These are phyloP conservation scores for Amiota mariae DNA, from an alignment of 2,888 invertebrate genomes.

Conservation along the genomic window DNA sequence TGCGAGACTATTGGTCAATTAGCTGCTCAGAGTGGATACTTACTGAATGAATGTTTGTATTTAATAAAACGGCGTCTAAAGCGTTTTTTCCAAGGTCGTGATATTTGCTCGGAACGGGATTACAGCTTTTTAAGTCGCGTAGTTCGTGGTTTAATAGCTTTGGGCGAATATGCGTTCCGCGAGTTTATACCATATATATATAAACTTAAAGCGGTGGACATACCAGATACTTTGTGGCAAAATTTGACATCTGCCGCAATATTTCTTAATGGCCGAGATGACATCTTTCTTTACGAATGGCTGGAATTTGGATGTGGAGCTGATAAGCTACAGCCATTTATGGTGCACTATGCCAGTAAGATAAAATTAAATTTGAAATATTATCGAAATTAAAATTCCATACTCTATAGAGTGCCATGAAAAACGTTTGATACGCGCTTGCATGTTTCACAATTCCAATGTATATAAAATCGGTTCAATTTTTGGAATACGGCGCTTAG, in stretches of 20 bases:
- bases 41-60: slow-evolving; percentile 70
- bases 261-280: slow-evolving; percentile 68
- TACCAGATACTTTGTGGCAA: slow-evolving; percentile 65
- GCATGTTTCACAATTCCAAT: slow-evolving; percentile 49
- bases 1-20: slow-evolving; percentile 70
- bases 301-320: slow-evolving; percentile 69
- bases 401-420: slow-evolving; percentile 57
- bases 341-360: slow-evolving; percentile 68
- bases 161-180: slow-evolving; percentile 72
- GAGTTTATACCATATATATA: slow-evolving; percentile 71
- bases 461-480: slow-evolving; percentile 65
- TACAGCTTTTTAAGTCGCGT: slow-evolving; percentile 69
- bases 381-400: background rate
- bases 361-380: background rate
- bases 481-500: slow-evolving; percentile 64
- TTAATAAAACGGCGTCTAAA: slow-evolving; percentile 63
- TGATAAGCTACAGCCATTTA: slow-evolving; percentile 68
- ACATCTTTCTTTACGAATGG: slow-evolving; percentile 73
- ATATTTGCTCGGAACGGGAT: slow-evolving; percentile 61
- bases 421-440: slow-evolving; percentile 56
- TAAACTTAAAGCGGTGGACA: slow-evolving; percentile 59
- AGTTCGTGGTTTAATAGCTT: slow-evolving; percentile 64
- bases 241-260: slow-evolving; percentile 67
- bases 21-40: slow-evolving; percentile 66
- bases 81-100: slow-evolving; percentile 65